These are phyloP conservation scores for Gallinago undulata DNA, from an alignment of 2,113 vertebrate genomes.

Conservation along the genomic window DNA sequence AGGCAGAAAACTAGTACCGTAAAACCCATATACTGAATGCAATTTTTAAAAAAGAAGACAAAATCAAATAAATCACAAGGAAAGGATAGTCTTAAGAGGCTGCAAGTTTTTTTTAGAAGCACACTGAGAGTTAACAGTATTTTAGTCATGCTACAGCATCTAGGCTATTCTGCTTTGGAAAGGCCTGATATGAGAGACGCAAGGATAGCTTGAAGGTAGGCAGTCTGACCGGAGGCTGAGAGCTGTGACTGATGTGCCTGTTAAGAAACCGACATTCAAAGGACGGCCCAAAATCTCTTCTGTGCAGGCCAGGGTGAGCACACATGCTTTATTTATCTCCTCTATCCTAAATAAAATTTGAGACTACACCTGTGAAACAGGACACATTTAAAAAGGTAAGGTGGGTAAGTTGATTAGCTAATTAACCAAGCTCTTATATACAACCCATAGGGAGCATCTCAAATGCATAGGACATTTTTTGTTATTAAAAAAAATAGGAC, in stretches of 20 bases:
- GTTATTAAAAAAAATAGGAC: conserved; percentile 69
- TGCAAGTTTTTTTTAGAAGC: background rate
- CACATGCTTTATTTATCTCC: conserved; percentile 55
- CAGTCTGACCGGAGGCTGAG: background rate
- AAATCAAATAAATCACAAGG: background rate
- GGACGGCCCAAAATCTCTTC: conserved; percentile 1
- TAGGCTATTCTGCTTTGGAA: background rate
- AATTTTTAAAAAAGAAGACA: background rate
- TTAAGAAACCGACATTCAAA: conserved; percentile 23
- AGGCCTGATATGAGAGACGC: background rate
- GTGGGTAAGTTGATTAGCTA: conserved; percentile 62
- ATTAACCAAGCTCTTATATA: conserved; percentile 68
- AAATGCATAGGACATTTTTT: conserved; percentile 69
- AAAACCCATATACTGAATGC: background rate
- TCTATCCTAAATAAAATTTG: conserved; percentile 60
- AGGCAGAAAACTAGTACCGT: background rate
- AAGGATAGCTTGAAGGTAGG: background rate
- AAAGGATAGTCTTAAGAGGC: background rate
- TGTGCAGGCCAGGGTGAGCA: background rate
- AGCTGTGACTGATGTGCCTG: background rate
- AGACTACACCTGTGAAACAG: conserved; percentile 63
- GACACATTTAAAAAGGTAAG: conserved; percentile 58
- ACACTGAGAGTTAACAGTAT: background rate
- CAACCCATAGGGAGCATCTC: conserved; percentile 68
- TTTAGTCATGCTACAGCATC: background rate